Conservation (phyloP, 2,888 invertebrate genomes). For the Patella pellucida region DNA sequence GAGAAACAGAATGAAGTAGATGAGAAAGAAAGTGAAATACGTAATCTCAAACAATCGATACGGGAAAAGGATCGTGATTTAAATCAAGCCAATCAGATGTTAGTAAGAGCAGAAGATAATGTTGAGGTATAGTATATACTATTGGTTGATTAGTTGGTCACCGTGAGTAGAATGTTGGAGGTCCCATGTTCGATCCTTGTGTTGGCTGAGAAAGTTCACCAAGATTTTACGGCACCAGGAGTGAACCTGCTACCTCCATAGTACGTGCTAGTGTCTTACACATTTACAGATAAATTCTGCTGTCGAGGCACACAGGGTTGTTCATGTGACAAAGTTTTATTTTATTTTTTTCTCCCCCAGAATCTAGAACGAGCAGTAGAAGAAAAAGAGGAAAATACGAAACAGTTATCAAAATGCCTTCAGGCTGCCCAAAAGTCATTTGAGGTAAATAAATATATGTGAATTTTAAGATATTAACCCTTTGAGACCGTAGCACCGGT, state of each 20-base stretch:
- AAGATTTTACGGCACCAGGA: too few species aligned
- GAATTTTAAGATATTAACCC: too few species aligned
- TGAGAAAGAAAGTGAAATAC: slow-evolving; percentile 43
- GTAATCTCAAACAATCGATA: slow-evolving; percentile 38
- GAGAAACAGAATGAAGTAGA: slow-evolving; percentile 39
- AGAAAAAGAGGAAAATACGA: slow-evolving; percentile 32
- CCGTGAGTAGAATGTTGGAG: too few species aligned
- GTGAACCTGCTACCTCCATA: too few species aligned
- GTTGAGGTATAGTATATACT: slow-evolving; percentile 41
- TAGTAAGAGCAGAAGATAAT: slow-evolving; percentile 48
- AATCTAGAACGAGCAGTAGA: slow-evolving; percentile 32
- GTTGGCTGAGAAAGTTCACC: too few species aligned
- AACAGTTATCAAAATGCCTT: slow-evolving; percentile 29
- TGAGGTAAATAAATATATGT: slow-evolving; percentile 32
- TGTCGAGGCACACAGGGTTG: too few species aligned
- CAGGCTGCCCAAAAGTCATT: slow-evolving; percentile 31
- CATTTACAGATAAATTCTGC: too few species aligned
- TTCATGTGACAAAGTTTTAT: too few species aligned
- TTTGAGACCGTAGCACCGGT: too few species aligned
- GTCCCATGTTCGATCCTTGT: too few species aligned
- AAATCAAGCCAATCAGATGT: slow-evolving; percentile 50
- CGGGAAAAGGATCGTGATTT: slow-evolving; percentile 48
- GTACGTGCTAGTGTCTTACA: too few species aligned
- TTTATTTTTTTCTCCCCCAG: slow-evolving; percentile 21
- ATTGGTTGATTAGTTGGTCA: too few species aligned